Evolutionary conservation across 1,140 invertebrate species (phyloP).

Genomic region (Bombus affinis): DNA sequence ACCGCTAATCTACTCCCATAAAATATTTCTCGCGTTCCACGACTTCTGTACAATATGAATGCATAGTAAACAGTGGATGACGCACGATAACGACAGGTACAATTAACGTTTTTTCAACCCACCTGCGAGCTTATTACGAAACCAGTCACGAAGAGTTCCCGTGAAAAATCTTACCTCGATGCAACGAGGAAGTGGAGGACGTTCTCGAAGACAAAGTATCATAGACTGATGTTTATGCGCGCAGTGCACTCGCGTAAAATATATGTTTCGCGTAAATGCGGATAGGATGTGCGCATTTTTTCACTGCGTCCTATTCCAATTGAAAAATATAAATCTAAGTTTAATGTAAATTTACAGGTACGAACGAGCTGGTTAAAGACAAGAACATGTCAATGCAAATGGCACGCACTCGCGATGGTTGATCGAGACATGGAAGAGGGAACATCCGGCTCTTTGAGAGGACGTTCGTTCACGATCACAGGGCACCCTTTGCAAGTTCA

Average conservation of each 20-base stretch:
- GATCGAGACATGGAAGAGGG: background rate
- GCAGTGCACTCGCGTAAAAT: background rate
- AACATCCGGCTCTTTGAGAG: slow-evolving; percentile 9
- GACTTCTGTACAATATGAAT: background rate
- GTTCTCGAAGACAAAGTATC: background rate
- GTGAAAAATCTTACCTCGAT: background rate
- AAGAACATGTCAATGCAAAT: background rate
- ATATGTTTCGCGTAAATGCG: background rate
- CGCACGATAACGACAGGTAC: background rate
- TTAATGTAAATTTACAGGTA: too few relatives aligned
- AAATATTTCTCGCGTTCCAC: slow-evolving; percentile 14
- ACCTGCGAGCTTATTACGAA: background rate
- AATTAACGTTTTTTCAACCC: slow-evolving; percentile 13
- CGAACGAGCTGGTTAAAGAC: background rate
- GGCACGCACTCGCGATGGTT: background rate
- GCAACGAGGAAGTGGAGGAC: background rate
- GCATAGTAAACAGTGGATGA: background rate
- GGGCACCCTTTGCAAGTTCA: slow-evolving; percentile 26
- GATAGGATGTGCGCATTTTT: background rate
- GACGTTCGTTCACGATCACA: slow-evolving; percentile 6
- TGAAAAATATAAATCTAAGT: background rate
- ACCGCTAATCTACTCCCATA: background rate
- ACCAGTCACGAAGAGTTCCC: background rate
- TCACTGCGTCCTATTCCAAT: background rate
- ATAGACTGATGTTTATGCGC: background rate